Evolutionary conservation across 2,888 invertebrate species (phyloP), one percentile per base, ranked within the genome.

Genomic region (Cancer borealis): DNA sequence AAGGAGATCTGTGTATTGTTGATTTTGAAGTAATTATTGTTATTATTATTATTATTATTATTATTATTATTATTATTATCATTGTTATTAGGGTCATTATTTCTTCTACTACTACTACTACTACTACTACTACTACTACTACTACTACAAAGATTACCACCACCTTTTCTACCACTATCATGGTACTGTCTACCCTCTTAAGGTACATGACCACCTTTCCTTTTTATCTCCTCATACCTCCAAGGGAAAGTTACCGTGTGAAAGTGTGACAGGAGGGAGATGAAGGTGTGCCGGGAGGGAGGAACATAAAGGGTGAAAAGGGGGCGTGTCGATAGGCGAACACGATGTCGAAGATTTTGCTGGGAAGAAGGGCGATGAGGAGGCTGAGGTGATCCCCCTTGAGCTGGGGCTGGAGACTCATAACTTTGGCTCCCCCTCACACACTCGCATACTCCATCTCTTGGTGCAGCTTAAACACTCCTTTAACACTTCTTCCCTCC

Each of bases 221-320:
- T n/a, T n/a, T 49, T 45, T 47, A n/a, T 21, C 47, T 39, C 46
- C 46, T 47, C 88, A 45, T 88, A 30, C 21, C 88, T 79, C 73
- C 26, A n/a, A 79, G 26, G 8, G 73, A 79, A 79, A 79, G 73
- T 79, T 79, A 79, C 26, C 26, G 73, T n/a, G n/a, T n/a, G 73
- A 79, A 79, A 79, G 73, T 79, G 73, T 79, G 73, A 79, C 73
- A 79, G 73, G 73, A 21, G 60, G 60, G 17, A 60, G 60, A 60
- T 60, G 60, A 60, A 60, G 60, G 60, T 60, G 73, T 79, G 73
- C 73, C 10, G 73, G 73, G 73, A 10, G 30, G 30, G 73, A 10
- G 73, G 73, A 26, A 79, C 10, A 26, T 79, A 79, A 79, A 79
- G 73, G 73, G 73, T 79, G 73, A 79, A n/a, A 26, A 79, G n/a